Percentiles rank a stretch among this genome's conserved stretches.
Evolutionary conservation across 2,113 vertebrate species (phyloP).

Genomic region (Taurulus bubalis): DNA sequence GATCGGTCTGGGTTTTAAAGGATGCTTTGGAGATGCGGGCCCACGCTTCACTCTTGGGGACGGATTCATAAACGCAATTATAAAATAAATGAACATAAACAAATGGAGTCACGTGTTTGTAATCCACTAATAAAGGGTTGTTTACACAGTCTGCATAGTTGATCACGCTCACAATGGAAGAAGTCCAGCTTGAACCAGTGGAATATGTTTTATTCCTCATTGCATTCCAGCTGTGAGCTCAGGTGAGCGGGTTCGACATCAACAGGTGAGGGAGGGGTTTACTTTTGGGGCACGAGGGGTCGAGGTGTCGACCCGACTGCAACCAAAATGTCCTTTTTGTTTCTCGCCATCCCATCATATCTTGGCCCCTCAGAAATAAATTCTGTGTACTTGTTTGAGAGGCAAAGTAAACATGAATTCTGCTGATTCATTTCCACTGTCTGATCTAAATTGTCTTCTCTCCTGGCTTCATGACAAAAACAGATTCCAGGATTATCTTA

Average conservation of each 20-base stretch:
- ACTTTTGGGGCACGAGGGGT: neutral
- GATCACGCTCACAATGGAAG: constrained; percentile 70
- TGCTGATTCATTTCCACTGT: too few relatives aligned
- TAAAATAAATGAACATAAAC: constrained; percentile 67
- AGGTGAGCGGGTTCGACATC: constrained; percentile 46
- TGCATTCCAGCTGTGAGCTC: constrained; percentile 59
- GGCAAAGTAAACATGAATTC: too few relatives aligned
- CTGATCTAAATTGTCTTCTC: too few relatives aligned
- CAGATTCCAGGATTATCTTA: too few relatives aligned
- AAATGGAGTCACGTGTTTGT: constrained; percentile 59
- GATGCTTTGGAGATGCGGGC: constrained; percentile 26
- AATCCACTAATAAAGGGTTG: constrained; percentile 69
- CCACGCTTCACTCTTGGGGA: constrained; percentile 49
- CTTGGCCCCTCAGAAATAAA: too few relatives aligned
- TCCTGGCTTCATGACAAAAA: too few relatives aligned
- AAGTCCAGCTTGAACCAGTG: constrained; percentile 38
- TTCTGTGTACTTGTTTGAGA: too few relatives aligned
- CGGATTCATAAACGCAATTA: constrained; percentile 61
- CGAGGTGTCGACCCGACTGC: neutral
- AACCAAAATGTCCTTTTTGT: neutral
- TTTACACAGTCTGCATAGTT: constrained; percentile 67
- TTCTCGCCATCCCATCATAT: neutral
- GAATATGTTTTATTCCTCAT: constrained; percentile 57
- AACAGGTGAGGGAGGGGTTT: constrained; percentile 22
- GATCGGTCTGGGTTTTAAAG: neutral